A percentile compares a stretch with the other conserved stretches of the same genome.
These are phyloP conservation scores for Spilarctia lutea DNA, from an alignment of 2,888 invertebrate genomes.

Conservation along the genomic window DNA sequence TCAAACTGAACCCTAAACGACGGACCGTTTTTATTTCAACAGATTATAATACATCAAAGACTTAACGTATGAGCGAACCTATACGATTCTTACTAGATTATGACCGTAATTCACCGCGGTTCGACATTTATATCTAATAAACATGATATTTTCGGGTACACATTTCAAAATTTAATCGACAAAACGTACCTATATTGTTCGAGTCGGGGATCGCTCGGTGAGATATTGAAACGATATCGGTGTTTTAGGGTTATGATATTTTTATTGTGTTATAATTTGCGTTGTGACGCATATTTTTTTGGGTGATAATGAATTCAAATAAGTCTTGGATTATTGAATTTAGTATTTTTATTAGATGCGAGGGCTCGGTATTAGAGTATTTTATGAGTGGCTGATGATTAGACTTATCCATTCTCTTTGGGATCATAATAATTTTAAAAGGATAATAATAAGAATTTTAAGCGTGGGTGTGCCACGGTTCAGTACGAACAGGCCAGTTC, in stretches of 20 bases:
- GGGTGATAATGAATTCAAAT: constrained; percentile 1
- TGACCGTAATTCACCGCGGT: constrained; percentile 65
- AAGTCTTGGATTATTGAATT: neutral
- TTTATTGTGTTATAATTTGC: constrained; percentile 22
- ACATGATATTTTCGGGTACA: constrained; percentile 73
- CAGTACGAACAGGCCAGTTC: too few species aligned
- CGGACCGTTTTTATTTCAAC: constrained; percentile 69
- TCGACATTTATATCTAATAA: constrained; percentile 75
- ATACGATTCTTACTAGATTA: constrained; percentile 71
- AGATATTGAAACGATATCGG: constrained; percentile 26
- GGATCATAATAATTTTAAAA: too few species aligned
- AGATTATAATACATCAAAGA: constrained; percentile 79
- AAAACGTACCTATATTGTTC: constrained; percentile 45
- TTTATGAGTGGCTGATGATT: neutral
- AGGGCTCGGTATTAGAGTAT: neutral
- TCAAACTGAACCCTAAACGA: constrained; percentile 62
- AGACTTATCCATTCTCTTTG: too few species aligned
- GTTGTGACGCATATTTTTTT: neutral
- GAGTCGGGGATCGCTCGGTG: constrained; percentile 42
- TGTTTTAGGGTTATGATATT: constrained; percentile 18
- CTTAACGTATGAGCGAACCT: constrained; percentile 71
- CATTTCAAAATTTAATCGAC: constrained; percentile 58
- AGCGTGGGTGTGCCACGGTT: too few species aligned
- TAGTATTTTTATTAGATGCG: too few species aligned
- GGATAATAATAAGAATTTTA: too few species aligned